Percentiles rank a stretch among this genome's conserved stretches.
phyloP scores from a whole-genome alignment of 2,797 vertebrate species.

The Pseudotriccus pelzelni region DNA sequence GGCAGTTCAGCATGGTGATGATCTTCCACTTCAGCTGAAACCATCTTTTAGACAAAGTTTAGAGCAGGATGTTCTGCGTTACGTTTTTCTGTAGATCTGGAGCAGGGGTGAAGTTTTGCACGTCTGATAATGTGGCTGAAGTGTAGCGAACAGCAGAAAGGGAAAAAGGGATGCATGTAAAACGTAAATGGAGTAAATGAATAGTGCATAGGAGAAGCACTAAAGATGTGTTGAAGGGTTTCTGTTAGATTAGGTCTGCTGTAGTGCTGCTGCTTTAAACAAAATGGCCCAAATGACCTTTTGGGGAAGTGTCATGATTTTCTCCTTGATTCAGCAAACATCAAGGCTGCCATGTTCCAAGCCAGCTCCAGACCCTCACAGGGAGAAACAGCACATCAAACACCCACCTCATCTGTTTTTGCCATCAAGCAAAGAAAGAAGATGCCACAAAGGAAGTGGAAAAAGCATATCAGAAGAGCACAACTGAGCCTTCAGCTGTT shows the following conservation, averaged over 20 bases:
- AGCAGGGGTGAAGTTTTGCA: background rate
- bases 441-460: background rate
- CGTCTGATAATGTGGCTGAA: background rate
- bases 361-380: background rate
- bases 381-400: slow-evolving; percentile 17
- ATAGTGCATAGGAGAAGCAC: background rate
- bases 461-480: background rate
- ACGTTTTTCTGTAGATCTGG: background rate
- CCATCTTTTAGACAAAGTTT: background rate
- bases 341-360: background rate
- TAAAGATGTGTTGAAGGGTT: background rate
- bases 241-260: background rate
- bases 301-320: background rate
- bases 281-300: slow-evolving; percentile 8
- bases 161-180: background rate
- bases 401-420: slow-evolving; percentile 7
- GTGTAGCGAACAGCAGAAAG: background rate
- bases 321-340: background rate
- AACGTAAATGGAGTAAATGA: background rate
- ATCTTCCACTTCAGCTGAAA: background rate
- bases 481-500: slow-evolving; percentile 9
- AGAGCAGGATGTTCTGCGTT: background rate
- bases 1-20: background rate
- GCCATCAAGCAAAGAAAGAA: slow-evolving; percentile 11
- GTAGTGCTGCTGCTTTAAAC: background rate